Evolutionary conservation across 1,140 invertebrate species (phyloP), one percentile per base, ranked within the genome.

Genomic region (Heliconius himera): DNA sequence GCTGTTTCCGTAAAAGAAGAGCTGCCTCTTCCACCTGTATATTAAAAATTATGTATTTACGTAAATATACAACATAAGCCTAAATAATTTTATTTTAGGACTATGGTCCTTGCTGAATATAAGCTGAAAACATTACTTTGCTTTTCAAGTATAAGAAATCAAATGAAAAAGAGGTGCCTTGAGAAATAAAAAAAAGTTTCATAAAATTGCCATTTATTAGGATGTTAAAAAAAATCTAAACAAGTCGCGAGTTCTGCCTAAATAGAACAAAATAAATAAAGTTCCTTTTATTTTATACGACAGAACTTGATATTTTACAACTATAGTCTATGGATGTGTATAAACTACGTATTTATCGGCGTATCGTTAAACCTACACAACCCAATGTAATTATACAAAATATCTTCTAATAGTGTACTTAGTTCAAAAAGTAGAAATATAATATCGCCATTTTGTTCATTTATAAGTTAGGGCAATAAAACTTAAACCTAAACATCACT

Each of bases 311-410:
- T 87, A 86, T 90, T 91, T 89, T 91, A 91, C 90, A 91, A 88
- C 87, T 77, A 87, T 91, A 91, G 60, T 73, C 38, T 70, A 84
- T 87, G 85, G 84, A 81, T 82, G 80, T 71, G 77, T 89, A 89
- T 80, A 81, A 88, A 82, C 87, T 91, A 92, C 71, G 81, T 70
- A 80, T 84, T 81, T 76, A 76, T 85, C 83, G 87, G 88, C 84
- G 87, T 84, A 78, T 80, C 74, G 80, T 79, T 86, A 86, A 86
- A 88, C 88, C 89, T 94, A 93, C 92, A 94, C 91, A 94, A 94
- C 91, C 93, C 91, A 92, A 92, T 88, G 88, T 85, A 92, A 94
- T 93, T 92, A 93, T 93, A 94, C 91, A 93, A 93, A 94, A 92
- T 93, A 94, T 92, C 84, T 79, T 90, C 83, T 88, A 85, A 84